Evolutionary conservation across 2,113 vertebrate genomes (phyloP), one percentile per base, ranked within the genome.

Genomic region (Casuarius casuarius): DNA sequence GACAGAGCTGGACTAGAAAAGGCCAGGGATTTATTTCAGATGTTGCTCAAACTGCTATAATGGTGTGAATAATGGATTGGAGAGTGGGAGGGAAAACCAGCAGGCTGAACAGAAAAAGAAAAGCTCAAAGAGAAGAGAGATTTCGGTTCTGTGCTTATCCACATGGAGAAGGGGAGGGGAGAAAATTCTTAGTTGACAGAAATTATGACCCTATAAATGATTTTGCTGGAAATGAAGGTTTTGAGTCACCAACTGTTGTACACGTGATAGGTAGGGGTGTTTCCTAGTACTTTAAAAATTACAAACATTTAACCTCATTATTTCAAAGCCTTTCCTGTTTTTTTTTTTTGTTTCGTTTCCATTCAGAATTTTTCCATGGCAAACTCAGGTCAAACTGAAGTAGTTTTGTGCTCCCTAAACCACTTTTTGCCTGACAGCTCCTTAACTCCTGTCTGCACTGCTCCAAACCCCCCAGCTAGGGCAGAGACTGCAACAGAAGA

Each of bases 111-210:
- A 2, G 20, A 23, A 49, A 48, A 33, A 61, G 14, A 40, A 5
- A 63, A 89, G 5, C 42, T 19, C 3, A 0, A 17, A 0, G 4
- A 56, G 6, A 56, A 70, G 9, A 1, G 10, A 56, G 1, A 0
- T 4, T 2, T 9, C 0, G 1, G 14, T 28, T 84, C 40, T 14
- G 1, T 21, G 6, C 48, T 52, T 12, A 31, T 35, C 44, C 21
- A 3, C 62, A 70, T 18, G 11, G 51, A 52, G 25, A 56, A 28
- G 31, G 18, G 26, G 0, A 46, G 11, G 38, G 5, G 21, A 31
- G 15, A 58, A 7, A 38, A 8, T 38, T 38, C 1, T 18, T 12
- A 4, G 2, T 15, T 35, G 9, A n/a, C 2, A n/a, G 15, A n/a
- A 90, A 12, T 63, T 12, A 9, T 5, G 15, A 54, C 48, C 76